Base-by-base conservation (phyloP, 1,140 invertebrate species). In the Dreissena polymorpha region DNA sequence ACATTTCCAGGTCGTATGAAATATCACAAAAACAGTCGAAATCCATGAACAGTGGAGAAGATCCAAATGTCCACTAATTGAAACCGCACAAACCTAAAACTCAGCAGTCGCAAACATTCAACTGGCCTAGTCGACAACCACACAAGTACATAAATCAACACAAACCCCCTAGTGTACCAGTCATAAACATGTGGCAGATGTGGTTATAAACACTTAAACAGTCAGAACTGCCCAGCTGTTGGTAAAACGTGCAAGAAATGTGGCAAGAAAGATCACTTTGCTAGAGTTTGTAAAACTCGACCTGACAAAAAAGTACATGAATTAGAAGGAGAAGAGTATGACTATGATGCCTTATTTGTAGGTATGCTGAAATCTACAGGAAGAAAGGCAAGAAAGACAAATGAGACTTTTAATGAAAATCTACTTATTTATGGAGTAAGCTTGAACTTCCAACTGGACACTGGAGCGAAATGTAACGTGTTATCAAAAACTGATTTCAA, bases 391-490 rank as follows among this genome's bases (percentile, higher is more conserved):
- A 60, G 21, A 10, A 23, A 60, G 21, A 60, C 16, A 6, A 60
- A 60, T 60, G 21, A 78, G 21, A 25, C 51, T 16, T 75, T 25
- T 55, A 69, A n/a, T 2, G 25, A 23, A 50, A 64, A n/a, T 27
- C n/a, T 73, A 6, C 10, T 60, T 8, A n/a, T 73, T 16, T 10
- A 67, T 49, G 50, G 63, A n/a, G 57, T n/a, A 21, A 25, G 21
- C 29, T 16, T 83, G 13, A 23, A 57, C 39, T 76, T 83, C 39
- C 65, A 69, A 21, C 25, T 83, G 7, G 73, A 74, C 70, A 73
- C 69, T 7, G 69, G 68, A 25, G 79, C 79, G 18, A 82, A 64
- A 51, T 75, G 27, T 70, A 83, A 83, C 60, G 73, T 75, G 16
- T 23, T 74, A 13, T 39, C 29, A 10, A 70, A n/a, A 51, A 65